Evolutionary conservation across 35 echinoderm and acorn worm genomes (phyloP).

Genomic region (Lytechinus variegatus): DNA sequence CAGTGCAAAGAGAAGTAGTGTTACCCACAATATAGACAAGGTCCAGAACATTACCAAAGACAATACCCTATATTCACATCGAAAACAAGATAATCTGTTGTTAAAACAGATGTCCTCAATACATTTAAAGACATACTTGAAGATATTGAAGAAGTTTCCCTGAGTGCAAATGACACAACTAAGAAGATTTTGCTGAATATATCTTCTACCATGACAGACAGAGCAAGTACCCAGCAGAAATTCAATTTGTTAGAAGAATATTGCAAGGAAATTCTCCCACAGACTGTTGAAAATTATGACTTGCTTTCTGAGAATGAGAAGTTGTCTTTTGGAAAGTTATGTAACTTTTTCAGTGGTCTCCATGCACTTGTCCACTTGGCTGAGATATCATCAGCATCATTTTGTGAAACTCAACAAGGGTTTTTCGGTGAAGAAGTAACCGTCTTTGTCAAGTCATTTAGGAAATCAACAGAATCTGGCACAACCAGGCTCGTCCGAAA

Average conservation of each 20-base stretch:
- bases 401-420: constrained; percentile 46
- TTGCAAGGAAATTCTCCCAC: constrained; percentile 30
- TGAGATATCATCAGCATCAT: constrained; percentile 23
- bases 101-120: constrained; percentile 20
- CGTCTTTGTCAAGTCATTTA: constrained; percentile 47
- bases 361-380: constrained; percentile 65
- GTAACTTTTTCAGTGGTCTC: constrained; percentile 63
- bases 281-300: constrained; percentile 20
- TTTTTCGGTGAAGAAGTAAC: neutral
- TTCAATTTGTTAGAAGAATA: constrained; percentile 55
- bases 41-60: too few species aligned
- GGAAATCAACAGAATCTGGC: constrained; percentile 51
- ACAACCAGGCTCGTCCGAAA: constrained; percentile 57
- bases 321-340: constrained; percentile 54
- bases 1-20: too few species aligned
- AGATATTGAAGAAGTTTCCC: constrained; percentile 43
- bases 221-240: constrained; percentile 50
- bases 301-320: constrained; percentile 46
- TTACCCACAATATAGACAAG: too few species aligned
- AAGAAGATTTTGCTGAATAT: constrained; percentile 47
- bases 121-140: constrained; percentile 47
- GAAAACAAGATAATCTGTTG: too few species aligned
- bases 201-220: constrained; percentile 47
- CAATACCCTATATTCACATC: too few species aligned
- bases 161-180: neutral